Conservation (phyloP, 1,140 invertebrate species). For the Drosophila biarmipes region DNA sequence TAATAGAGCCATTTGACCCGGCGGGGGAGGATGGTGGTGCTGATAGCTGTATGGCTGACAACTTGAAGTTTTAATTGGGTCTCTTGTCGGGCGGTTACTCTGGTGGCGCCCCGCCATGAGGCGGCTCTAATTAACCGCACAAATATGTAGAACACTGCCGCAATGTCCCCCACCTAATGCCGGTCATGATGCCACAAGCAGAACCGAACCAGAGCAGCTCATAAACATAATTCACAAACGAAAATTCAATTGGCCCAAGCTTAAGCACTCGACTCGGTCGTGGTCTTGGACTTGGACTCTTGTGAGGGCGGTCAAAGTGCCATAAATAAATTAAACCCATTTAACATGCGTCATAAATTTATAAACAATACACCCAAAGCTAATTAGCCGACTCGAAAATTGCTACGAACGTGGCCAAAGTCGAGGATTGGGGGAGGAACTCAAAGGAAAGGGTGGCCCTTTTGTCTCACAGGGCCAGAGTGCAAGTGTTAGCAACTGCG, state of each 20-base stretch:
- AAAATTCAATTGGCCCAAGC: slow-evolving; percentile 72
- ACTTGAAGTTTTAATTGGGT: slow-evolving; percentile 67
- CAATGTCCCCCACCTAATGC: slow-evolving; percentile 3
- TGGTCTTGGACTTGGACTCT: slow-evolving; percentile 33
- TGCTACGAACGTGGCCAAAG: slow-evolving; percentile 62
- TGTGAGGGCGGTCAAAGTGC: slow-evolving; percentile 58
- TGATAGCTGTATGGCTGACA: slow-evolving; percentile 64
- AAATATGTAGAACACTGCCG: slow-evolving; percentile 51
- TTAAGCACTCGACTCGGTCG: slow-evolving; percentile 46
- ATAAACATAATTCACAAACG: slow-evolving; percentile 73
- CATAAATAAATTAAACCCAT: slow-evolving; percentile 82
- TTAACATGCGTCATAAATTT: slow-evolving; percentile 81
- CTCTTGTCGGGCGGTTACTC: slow-evolving; percentile 26
- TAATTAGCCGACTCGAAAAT: slow-evolving; percentile 81
- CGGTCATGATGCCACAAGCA: slow-evolving; percentile 21
- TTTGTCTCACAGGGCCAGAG: slow-evolving; percentile 30
- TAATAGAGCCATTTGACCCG: slow-evolving; percentile 70
- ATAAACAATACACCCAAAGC: slow-evolving; percentile 81
- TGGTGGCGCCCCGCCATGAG: slow-evolving; percentile 29
- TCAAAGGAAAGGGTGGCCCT: slow-evolving; percentile 13
- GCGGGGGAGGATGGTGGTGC: slow-evolving; percentile 44
- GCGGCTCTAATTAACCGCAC: slow-evolving; percentile 61
- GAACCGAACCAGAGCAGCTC: slow-evolving; percentile 31
- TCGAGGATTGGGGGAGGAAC: slow-evolving; percentile 16
- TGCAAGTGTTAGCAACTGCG: slow-evolving; percentile 43